phyloP scores from a whole-genome alignment of 2,888 invertebrate genomes.

The Synanthedon myopaeformis region DNA sequence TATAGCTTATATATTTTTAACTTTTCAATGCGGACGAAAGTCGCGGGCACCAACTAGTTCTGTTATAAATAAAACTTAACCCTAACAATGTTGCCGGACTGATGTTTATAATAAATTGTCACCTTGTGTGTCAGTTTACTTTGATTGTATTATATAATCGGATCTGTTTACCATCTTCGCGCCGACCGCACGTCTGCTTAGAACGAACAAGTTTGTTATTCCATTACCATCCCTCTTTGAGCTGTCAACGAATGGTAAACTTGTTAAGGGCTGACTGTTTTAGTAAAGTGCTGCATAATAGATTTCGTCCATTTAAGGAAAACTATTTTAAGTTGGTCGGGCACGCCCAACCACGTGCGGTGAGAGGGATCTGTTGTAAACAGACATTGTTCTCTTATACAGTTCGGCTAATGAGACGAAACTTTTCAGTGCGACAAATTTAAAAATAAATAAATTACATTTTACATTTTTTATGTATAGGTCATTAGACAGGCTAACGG shows the following conservation, averaged over 20 bases:
- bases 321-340: slow-evolving; percentile 16
- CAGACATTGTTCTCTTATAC: too few relatives aligned
- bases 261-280: slow-evolving; percentile 18
- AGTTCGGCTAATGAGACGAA: too few relatives aligned
- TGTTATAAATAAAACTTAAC: too few relatives aligned
- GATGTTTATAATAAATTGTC: slow-evolving; percentile 8
- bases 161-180: slow-evolving; percentile 4
- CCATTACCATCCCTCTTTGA: slow-evolving; percentile 19
- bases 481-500: too few relatives aligned
- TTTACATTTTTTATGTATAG: too few relatives aligned
- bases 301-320: background rate
- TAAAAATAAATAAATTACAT: too few relatives aligned
- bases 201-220: slow-evolving; percentile 22
- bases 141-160: slow-evolving; percentile 5
- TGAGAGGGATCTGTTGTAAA: background rate
- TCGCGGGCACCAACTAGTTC: too few relatives aligned
- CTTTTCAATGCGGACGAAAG: too few relatives aligned
- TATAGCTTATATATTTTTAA: too few relatives aligned
- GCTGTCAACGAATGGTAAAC: slow-evolving; percentile 25
- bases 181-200: slow-evolving; percentile 17
- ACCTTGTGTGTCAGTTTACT: slow-evolving; percentile 3
- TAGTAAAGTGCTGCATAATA: background rate
- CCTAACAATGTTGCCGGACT: too few relatives aligned
- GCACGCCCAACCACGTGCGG: slow-evolving; percentile 1
- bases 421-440: too few relatives aligned